Conservation (phyloP, 2,888 invertebrate species). For the Coleophora deauratella region DNA sequence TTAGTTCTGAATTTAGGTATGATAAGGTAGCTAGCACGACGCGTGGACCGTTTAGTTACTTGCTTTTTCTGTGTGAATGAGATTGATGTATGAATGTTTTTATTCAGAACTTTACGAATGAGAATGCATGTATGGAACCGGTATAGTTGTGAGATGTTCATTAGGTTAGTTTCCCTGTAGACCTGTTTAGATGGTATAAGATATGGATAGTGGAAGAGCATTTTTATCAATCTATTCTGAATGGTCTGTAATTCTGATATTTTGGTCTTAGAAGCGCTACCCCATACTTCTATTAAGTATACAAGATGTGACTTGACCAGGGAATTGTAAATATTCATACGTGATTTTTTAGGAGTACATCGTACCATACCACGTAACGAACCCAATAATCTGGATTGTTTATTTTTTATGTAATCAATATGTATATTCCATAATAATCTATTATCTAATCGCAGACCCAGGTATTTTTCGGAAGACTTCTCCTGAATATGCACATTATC, state of each 20-base stretch:
- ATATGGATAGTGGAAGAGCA: constrained; percentile 4
- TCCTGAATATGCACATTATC: neutral
- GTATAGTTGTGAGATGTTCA: neutral
- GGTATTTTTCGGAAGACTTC: neutral
- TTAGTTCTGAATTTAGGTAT: neutral
- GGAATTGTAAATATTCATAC: neutral
- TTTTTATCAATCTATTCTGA: constrained; percentile 8
- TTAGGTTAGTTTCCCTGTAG: neutral
- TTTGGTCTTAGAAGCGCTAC: constrained; percentile 5
- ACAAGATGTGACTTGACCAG: neutral
- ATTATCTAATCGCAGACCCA: neutral
- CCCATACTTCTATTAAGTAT: constrained; percentile 6
- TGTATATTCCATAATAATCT: constrained; percentile 2
- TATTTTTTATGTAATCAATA: neutral
- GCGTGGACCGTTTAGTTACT: neutral
- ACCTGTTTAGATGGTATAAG: constrained; percentile 1
- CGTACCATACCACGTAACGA: neutral
- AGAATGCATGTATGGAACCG: neutral
- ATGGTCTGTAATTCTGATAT: constrained; percentile 2
- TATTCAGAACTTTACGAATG: neutral
- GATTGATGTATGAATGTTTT: neutral
- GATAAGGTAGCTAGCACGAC: neutral
- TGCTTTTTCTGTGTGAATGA: neutral
- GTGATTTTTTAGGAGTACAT: neutral
- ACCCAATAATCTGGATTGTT: neutral